Conservation (phyloP, 2,797 vertebrate species). For the Characodon lateralis region DNA sequence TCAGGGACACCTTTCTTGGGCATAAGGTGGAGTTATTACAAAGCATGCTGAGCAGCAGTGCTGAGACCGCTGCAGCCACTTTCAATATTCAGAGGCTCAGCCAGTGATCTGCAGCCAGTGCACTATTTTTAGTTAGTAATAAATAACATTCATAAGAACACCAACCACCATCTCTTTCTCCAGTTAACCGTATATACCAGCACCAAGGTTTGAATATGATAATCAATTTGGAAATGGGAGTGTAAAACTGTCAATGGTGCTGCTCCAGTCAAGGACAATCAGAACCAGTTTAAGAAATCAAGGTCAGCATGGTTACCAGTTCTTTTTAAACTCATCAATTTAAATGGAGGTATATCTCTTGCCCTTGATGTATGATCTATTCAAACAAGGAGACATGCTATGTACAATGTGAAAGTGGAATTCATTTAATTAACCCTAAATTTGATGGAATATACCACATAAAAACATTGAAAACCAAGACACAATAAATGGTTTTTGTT, state of each 20-base stretch:
- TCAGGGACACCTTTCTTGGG: background rate
- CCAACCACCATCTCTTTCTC: background rate
- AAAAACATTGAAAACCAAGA: background rate
- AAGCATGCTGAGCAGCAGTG: background rate
- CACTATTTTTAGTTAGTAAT: constrained; percentile 35
- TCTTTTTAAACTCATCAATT: background rate
- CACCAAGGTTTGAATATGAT: background rate
- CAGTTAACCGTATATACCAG: background rate
- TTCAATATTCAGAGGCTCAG: constrained; percentile 4
- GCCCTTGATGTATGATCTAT: background rate
- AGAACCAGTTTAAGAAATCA: background rate
- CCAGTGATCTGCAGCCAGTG: constrained; percentile 17
- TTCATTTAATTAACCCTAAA: background rate
- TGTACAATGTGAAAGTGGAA: background rate
- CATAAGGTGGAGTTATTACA: background rate
- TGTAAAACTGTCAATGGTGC: background rate
- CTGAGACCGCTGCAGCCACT: constrained; percentile 4
- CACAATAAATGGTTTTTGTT: background rate
- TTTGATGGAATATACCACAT: background rate
- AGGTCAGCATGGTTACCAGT: background rate
- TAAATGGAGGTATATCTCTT: background rate
- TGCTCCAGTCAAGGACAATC: constrained; percentile 10
- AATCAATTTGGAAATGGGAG: background rate
- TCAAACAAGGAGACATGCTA: background rate
- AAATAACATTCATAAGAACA: constrained; percentile 43